Percentiles rank a stretch among this genome's conserved stretches.
Evolutionary conservation across 2,888 invertebrate species (phyloP).

Genomic region (Alsophila aescularia): DNA sequence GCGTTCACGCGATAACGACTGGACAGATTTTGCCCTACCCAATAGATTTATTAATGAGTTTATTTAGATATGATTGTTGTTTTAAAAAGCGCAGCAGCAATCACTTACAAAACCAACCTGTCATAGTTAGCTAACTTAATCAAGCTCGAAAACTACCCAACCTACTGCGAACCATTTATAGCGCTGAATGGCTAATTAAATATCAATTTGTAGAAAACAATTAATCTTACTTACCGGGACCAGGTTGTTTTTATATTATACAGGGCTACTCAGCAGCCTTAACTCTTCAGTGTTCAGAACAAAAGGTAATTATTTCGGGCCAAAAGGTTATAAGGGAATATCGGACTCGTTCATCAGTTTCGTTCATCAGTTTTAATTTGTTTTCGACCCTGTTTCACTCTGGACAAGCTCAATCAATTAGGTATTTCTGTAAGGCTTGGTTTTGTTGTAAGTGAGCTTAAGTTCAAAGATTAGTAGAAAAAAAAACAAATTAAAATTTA

Average conservation of each 20-base stretch:
- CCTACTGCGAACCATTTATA: constrained; percentile 23
- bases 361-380: constrained; percentile 31
- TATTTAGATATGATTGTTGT: too few relatives aligned
- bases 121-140: constrained; percentile 1
- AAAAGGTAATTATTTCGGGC: constrained; percentile 36
- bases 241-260: constrained; percentile 35
- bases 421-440: constrained; percentile 1
- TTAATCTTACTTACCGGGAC: constrained; percentile 56
- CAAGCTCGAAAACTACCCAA: constrained; percentile 13
- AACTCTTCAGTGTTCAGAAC: constrained; percentile 27
- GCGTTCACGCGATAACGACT: too few relatives aligned
- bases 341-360: constrained; percentile 28
- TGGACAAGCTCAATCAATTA: constrained; percentile 3
- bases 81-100: too few relatives aligned
- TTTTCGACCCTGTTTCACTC: constrained; percentile 14
- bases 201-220: constrained; percentile 56
- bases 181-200: constrained; percentile 50
- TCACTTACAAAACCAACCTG: neutral
- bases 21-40: too few relatives aligned
- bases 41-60: too few relatives aligned
- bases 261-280: constrained; percentile 29
- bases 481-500: too few relatives aligned
- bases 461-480: constrained; percentile 2
- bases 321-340: constrained; percentile 15
- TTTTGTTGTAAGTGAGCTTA: constrained; percentile 3